Conservation (phyloP, 2,113 vertebrate species). For the Origma solitaria region DNA sequence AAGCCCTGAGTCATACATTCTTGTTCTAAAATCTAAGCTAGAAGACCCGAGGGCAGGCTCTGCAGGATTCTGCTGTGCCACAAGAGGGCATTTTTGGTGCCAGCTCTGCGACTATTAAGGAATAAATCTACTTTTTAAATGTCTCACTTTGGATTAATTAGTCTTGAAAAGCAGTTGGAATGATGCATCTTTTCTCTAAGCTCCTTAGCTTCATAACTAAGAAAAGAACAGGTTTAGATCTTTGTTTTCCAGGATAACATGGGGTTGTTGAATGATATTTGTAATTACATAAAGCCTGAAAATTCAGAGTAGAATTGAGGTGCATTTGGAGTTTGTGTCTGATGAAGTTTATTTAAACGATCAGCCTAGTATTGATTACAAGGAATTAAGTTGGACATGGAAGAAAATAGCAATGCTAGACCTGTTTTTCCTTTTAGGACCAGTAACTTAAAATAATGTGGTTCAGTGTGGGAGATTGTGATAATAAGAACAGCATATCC, state of each 20-base stretch:
- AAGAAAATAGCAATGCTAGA: not conserved
- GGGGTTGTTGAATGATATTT: not conserved
- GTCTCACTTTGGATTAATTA: not conserved
- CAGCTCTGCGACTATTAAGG: not conserved
- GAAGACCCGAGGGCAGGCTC: not conserved
- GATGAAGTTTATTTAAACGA: not conserved
- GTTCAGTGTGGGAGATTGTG: conserved; percentile 33
- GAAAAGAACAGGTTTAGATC: not conserved
- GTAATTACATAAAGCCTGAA: not conserved
- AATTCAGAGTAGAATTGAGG: not conserved
- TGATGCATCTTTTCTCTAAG: not conserved
- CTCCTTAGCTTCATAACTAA: not conserved
- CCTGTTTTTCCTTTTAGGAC: not conserved
- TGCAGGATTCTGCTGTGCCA: conserved; percentile 6
- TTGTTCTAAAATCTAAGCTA: not conserved
- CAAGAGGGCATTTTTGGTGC: conserved; percentile 38
- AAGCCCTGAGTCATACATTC: not conserved
- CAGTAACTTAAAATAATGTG: conserved; percentile 23
- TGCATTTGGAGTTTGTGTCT: not conserved
- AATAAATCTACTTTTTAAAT: not conserved
- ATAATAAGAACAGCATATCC: conserved; percentile 18
- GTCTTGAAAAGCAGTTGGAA: not conserved
- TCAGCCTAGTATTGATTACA: not conserved
- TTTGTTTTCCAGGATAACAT: not conserved
- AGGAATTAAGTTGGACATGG: not conserved